A percentile compares a stretch with the other conserved stretches of the same genome.
Evolutionary conservation across 2,888 invertebrate genomes (phyloP).

Genomic region (Formica aserva): DNA sequence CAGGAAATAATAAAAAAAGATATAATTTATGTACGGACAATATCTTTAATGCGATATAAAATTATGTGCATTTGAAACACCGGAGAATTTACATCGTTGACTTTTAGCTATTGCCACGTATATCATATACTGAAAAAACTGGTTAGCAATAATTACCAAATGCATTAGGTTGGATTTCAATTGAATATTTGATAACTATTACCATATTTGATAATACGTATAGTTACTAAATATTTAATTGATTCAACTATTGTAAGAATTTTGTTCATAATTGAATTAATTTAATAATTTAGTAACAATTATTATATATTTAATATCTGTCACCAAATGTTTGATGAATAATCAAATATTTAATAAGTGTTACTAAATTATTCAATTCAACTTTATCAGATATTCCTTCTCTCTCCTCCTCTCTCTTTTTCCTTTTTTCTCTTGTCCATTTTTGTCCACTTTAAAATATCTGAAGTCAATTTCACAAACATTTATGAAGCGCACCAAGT

Average conservation of each 20-base stretch:
- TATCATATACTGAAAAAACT: neutral
- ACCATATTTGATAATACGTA: neutral
- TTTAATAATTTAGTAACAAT: neutral
- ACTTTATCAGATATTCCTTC: neutral
- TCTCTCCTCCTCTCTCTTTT: neutral
- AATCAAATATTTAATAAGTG: neutral
- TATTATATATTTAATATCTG: neutral
- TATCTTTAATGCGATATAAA: neutral
- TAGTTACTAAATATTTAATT: neutral
- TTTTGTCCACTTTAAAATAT: neutral
- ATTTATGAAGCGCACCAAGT: neutral
- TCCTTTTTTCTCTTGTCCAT: neutral
- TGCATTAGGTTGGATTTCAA: neutral
- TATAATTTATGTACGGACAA: neutral
- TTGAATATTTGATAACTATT: neutral
- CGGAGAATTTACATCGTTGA: neutral
- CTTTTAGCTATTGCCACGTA: neutral
- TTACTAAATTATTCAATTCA: neutral
- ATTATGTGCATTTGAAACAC: too few relatives aligned
- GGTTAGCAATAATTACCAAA: neutral
- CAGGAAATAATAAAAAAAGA: neutral
- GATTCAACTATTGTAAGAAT: neutral
- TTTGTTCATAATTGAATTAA: neutral
- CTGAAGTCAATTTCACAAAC: neutral
- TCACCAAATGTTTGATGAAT: neutral